These are phyloP conservation scores for Dunckerocampus dactyliophorus DNA, from an alignment of 2,113 vertebrate genomes.

Conservation along the genomic window DNA sequence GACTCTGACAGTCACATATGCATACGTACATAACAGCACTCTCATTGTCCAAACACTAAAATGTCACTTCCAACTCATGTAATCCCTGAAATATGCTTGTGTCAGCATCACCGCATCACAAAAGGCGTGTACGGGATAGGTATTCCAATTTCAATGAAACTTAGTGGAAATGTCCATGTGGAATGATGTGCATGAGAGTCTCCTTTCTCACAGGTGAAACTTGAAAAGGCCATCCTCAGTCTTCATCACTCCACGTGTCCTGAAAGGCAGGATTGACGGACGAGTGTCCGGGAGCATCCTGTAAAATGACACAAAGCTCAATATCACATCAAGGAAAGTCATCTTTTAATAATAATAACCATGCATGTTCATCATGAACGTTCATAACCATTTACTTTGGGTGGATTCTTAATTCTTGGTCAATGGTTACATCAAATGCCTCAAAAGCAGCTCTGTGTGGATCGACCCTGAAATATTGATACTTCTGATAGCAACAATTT, in stretches of 20 bases:
- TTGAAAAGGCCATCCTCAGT: conserved; percentile 59
- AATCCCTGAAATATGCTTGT: neutral
- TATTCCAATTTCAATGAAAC: too few species aligned
- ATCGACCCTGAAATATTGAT: too few species aligned
- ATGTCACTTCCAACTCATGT: neutral
- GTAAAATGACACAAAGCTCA: conserved; percentile 31
- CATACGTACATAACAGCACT: neutral
- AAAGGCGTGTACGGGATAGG: neutral
- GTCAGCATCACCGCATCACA: conserved; percentile 1
- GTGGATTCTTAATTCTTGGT: too few species aligned
- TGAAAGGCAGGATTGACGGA: conserved; percentile 80
- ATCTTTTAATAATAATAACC: too few species aligned
- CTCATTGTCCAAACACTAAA: neutral
- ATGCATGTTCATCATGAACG: too few species aligned
- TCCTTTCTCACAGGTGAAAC: neutral
- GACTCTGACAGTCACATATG: conserved; percentile 3
- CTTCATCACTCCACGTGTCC: conserved; percentile 92
- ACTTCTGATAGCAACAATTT: too few species aligned
- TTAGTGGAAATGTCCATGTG: too few species aligned
- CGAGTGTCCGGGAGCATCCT: conserved; percentile 64
- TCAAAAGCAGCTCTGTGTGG: too few species aligned
- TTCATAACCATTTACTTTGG: too few species aligned
- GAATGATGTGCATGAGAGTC: too few species aligned
- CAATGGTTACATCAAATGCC: too few species aligned
- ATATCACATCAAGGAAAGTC: neutral